These are phyloP conservation scores for Eulemur coronatus DNA, from an alignment of 2,797 vertebrate genomes.

Conservation along the genomic window DNA sequence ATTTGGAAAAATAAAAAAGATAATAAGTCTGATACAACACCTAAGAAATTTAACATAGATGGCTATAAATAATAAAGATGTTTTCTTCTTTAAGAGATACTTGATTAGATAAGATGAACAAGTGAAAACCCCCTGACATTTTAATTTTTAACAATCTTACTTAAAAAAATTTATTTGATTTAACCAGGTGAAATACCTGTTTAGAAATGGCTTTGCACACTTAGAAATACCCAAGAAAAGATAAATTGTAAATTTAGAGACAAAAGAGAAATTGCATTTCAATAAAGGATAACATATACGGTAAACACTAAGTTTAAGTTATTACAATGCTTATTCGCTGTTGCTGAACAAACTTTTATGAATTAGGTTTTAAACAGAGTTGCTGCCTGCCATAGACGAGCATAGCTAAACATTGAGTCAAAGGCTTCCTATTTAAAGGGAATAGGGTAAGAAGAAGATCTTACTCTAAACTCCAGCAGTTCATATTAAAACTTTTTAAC, in stretches of 20 bases:
- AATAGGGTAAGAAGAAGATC: background rate
- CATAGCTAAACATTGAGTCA: background rate
- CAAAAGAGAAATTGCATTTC: background rate
- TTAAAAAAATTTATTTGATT: background rate
- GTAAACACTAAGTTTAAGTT: background rate
- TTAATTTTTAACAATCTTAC: conserved; percentile 3
- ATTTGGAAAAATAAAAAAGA: background rate
- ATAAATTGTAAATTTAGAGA: conserved; percentile 6
- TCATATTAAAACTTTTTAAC: background rate
- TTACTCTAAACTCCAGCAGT: background rate
- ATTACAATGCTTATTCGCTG: background rate
- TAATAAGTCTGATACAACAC: background rate
- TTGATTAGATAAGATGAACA: background rate
- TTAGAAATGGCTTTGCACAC: background rate
- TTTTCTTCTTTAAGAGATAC: conserved; percentile 27
- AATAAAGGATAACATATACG: background rate
- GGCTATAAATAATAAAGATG: background rate
- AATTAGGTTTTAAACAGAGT: background rate
- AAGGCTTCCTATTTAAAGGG: conserved; percentile 1
- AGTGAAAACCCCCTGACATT: background rate
- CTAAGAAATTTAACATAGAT: background rate
- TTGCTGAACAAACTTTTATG: background rate
- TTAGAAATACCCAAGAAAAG: conserved; percentile 1
- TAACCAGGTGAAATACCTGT: background rate
- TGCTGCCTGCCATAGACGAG: background rate